Base-by-base conservation (phyloP, 2,113 vertebrate genomes). In the Boleophthalmus pectinirostris region DNA sequence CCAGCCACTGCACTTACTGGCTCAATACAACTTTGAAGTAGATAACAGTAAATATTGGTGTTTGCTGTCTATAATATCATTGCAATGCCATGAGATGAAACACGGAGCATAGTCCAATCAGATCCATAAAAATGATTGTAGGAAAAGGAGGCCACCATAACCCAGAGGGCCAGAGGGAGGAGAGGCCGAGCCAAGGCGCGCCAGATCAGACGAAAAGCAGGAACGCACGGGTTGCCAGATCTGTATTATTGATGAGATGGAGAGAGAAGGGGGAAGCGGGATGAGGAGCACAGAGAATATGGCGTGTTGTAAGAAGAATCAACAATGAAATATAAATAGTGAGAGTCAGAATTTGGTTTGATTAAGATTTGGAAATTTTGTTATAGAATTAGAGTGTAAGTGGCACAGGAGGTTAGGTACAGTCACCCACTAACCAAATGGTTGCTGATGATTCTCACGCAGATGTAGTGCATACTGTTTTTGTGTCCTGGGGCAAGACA, bases 181-280 rank as follows among this genome's bases (percentile, higher is more conserved):
- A 76, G 80, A 90, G 88, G 78, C 75, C 79, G 65, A 83, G 85
- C 86, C 88, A 88, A 87, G 85, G 81, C 87, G 81, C 68, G 82
- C 74, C 74, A 78, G 88, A 91, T 91, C 86, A 91, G 87, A 90
- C 86, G 77, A 82, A 84, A 61, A 73, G 79, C 85, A 86, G 86
- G 84, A 84, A 86, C 75, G 85, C 79, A 77, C 78, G 83, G 83
- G 85, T 85, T 89, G 87, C 82, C 85, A 89, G 80, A 60, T 1
- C 77, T 90, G 87, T 89, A 82, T 90, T 86, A 91, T 88, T 89
- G 88, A 89, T 86, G 85, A 85, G 82, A 56, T 13, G 24, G 79
- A 72, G 81, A 72, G 80, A 74, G 77, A 82, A 74, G 25, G 75
- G 73, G 73, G 73, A 74, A 43, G 78, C 53, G 66, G 23, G 67